A percentile compares a stretch with the other conserved stretches of the same genome.
Conservation (phyloP, 2,113 vertebrate genomes). For the Hirundichthys speculiger region DNA sequence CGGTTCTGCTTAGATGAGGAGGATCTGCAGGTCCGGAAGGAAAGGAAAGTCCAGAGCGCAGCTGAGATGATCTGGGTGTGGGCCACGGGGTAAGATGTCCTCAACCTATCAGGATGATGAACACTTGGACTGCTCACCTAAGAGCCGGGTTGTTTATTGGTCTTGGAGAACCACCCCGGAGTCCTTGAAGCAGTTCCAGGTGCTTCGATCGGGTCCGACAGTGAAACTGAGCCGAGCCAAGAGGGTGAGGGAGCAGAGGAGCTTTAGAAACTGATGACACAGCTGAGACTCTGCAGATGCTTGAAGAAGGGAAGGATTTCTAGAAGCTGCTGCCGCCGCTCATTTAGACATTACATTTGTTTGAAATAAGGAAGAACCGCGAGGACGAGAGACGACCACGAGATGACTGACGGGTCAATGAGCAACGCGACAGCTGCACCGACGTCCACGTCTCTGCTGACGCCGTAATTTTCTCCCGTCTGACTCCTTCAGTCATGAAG, state of each 20-base stretch:
- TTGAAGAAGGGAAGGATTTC: slow-evolving; percentile 36
- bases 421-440: too few species aligned
- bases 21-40: too few species aligned
- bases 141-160: slow-evolving; percentile 61
- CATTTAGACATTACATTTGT: slow-evolving; percentile 1
- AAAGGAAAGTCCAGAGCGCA: too few species aligned
- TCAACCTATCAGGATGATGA: slow-evolving; percentile 62
- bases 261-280: slow-evolving; percentile 67
- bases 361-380: background rate
- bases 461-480: too few species aligned
- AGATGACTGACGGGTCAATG: too few species aligned
- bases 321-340: background rate
- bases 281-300: slow-evolving; percentile 38
- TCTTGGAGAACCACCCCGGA: slow-evolving; percentile 63
- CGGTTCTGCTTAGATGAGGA: too few species aligned
- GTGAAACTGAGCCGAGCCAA: slow-evolving; percentile 43
- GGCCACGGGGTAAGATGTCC: slow-evolving; percentile 43
- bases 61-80: background rate
- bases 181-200: slow-evolving; percentile 67
- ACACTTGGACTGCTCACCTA: slow-evolving; percentile 54
- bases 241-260: slow-evolving; percentile 31
- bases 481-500: too few species aligned
- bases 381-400: background rate
- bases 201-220: slow-evolving; percentile 51
- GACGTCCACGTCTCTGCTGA: too few species aligned